phyloP scores from a whole-genome alignment of 2,888 invertebrate genomes.

The Ormyrus nitidulus region DNA sequence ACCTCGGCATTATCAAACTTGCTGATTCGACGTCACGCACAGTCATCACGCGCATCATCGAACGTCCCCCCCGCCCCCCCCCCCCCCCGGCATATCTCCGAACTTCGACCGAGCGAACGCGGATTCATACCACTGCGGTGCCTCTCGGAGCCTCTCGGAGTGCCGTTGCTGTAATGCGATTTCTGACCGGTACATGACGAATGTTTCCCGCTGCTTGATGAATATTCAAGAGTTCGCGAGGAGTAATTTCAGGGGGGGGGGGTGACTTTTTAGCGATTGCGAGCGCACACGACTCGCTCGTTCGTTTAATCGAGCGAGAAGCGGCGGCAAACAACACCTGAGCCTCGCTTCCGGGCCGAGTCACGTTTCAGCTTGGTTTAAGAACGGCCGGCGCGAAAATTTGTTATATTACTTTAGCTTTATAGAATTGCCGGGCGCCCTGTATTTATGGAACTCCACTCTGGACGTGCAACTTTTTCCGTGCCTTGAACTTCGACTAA shows the following conservation, averaged over 20 bases:
- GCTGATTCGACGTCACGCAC: conserved; percentile 40
- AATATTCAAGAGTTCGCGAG: conserved; percentile 33
- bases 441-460: too few relatives aligned
- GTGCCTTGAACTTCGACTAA: too few relatives aligned
- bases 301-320: conserved; percentile 7
- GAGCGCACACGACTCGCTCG: neutral
- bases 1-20: conserved; percentile 36
- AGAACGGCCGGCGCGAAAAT: neutral
- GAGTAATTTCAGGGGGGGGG: too few relatives aligned
- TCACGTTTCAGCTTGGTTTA: conserved; percentile 46
- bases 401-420: conserved; percentile 17
- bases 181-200: conserved; percentile 37
- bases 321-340: conserved; percentile 57
- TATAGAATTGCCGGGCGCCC: neutral
- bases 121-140: neutral
- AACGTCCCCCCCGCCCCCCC: neutral
- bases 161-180: conserved; percentile 22
- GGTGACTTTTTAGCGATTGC: conserved; percentile 13
- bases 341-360: conserved; percentile 51
- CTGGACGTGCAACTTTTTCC: too few relatives aligned
- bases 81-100: neutral
- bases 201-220: conserved; percentile 37
- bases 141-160: neutral
- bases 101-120: conserved; percentile 12
- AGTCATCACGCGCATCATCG: conserved; percentile 40